Conservation (phyloP, 1,140 invertebrate species). For the Scaptomyza montana region DNA sequence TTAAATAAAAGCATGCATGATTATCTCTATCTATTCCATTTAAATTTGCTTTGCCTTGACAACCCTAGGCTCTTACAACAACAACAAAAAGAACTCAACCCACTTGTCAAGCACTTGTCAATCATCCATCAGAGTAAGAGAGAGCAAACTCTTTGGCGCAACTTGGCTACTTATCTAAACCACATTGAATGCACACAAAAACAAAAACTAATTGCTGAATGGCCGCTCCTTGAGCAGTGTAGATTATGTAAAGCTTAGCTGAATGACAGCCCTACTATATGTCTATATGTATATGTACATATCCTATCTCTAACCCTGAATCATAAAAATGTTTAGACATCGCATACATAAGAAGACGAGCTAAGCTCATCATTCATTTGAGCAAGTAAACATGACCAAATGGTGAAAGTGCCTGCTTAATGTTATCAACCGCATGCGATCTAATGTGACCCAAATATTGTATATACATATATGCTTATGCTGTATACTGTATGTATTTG, state of each 20-base stretch:
- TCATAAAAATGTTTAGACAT: slow-evolving; percentile 75
- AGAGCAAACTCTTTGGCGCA: slow-evolving; percentile 50
- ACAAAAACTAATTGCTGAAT: slow-evolving; percentile 76
- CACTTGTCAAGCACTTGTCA: slow-evolving; percentile 64
- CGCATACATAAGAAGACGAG: slow-evolving; percentile 28
- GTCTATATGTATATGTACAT: not conserved
- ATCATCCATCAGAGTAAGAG: slow-evolving; percentile 59
- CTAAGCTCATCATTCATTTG: slow-evolving; percentile 73
- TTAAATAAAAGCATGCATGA: not conserved
- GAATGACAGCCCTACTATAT: slow-evolving; percentile 31
- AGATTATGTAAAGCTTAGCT: slow-evolving; percentile 69
- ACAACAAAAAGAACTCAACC: not conserved
- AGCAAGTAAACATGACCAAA: slow-evolving; percentile 67
- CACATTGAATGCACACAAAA: slow-evolving; percentile 45
- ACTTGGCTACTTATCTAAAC: slow-evolving; percentile 60
- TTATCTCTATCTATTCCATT: slow-evolving; percentile 49
- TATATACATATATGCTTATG: too few relatives aligned
- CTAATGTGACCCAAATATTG: slow-evolving; percentile 73
- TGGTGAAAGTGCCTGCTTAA: slow-evolving; percentile 55
- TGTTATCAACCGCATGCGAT: slow-evolving; percentile 65
- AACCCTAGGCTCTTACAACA: not conserved
- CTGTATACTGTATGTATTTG: slow-evolving; percentile 12
- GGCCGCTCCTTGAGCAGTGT: slow-evolving; percentile 60
- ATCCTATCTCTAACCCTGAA: slow-evolving; percentile 77
- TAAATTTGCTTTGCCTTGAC: slow-evolving; percentile 10